phyloP scores from a whole-genome alignment of 2,797 vertebrate species.

The Semaprochilodus insignis region DNA sequence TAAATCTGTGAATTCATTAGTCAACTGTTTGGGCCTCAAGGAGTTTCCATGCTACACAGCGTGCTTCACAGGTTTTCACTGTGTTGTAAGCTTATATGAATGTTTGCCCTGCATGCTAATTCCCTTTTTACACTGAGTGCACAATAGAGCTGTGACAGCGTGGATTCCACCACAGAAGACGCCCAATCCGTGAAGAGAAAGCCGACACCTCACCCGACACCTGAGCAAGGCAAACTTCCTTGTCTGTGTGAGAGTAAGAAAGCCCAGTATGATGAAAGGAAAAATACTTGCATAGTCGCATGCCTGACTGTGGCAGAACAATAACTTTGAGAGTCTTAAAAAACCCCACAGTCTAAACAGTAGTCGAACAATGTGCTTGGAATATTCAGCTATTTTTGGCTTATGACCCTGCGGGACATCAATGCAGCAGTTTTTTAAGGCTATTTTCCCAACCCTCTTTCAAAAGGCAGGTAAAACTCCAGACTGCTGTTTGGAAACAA shows the following conservation, averaged over 20 bases:
- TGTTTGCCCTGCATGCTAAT: constrained; percentile 16
- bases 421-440: background rate
- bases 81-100: background rate
- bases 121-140: constrained; percentile 2
- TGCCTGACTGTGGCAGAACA: constrained; percentile 9
- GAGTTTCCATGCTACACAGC: background rate
- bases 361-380: background rate
- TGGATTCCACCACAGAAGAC: constrained; percentile 26
- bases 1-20: no score
- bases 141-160: background rate
- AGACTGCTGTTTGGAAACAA: background rate
- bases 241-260: constrained; percentile 8
- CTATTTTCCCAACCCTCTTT: background rate
- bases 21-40: background rate
- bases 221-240: constrained; percentile 38
- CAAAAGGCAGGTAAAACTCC: background rate
- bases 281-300: background rate
- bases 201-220: constrained; percentile 9
- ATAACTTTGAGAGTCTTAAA: constrained; percentile 19
- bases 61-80: background rate
- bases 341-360: background rate
- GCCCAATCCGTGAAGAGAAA: constrained; percentile 14
- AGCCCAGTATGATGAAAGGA: constrained; percentile 36
- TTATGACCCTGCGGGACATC: background rate
- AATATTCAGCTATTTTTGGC: background rate